These are phyloP conservation scores for Sarcoramphus papa DNA, from an alignment of 2,797 vertebrate genomes.

Conservation along the genomic window DNA sequence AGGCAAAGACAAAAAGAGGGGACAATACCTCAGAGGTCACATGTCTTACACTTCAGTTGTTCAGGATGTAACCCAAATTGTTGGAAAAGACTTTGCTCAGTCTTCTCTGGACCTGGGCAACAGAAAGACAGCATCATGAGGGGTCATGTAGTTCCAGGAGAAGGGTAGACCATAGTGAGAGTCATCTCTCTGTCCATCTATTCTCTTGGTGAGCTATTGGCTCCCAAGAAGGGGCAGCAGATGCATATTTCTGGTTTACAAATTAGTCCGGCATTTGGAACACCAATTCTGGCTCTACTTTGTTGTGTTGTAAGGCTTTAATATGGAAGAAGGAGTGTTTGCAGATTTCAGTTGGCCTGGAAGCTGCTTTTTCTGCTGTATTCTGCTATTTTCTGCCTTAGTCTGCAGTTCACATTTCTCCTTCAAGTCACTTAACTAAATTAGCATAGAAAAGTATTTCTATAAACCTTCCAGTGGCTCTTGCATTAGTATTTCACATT, in stretches of 20 bases:
- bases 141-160: not conserved
- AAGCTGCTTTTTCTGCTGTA: not conserved
- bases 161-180: not conserved
- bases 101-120: not conserved
- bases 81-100: not conserved
- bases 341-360: not conserved
- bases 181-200: not conserved
- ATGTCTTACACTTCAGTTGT: not conserved
- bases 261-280: not conserved
- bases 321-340: not conserved
- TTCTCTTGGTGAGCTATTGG: not conserved
- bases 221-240: not conserved
- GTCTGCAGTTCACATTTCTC: not conserved
- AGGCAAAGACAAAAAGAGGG: not conserved
- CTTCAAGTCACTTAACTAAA: not conserved
- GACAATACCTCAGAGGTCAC: not conserved
- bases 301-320: not conserved
- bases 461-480: not conserved
- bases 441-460: not conserved
- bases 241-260: not conserved
- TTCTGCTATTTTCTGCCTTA: not conserved
- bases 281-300: not conserved
- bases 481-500: not conserved
- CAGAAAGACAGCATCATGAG: not conserved
- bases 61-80: not conserved